These are phyloP conservation scores for Menura novaehollandiae DNA, from an alignment of 2,113 vertebrate species.

Conservation along the genomic window DNA sequence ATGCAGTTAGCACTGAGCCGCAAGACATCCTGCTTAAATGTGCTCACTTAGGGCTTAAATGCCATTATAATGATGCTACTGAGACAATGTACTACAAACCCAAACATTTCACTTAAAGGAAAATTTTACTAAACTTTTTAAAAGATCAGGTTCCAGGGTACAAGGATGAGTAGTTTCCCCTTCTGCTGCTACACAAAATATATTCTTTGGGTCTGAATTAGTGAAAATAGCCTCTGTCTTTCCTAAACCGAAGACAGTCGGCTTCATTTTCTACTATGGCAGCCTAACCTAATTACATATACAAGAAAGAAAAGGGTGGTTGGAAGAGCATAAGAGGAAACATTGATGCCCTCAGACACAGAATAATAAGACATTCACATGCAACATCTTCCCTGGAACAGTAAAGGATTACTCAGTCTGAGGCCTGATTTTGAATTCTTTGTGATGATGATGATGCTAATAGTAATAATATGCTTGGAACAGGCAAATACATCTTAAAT, in stretches of 20 bases:
- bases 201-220: not conserved
- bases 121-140: not conserved
- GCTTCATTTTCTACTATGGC: not conserved
- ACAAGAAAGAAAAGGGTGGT: not conserved
- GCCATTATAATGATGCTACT: not conserved
- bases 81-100: not conserved
- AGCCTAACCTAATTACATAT: not conserved
- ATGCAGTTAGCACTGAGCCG: not conserved
- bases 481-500: not conserved
- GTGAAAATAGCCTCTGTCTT: not conserved
- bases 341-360: not conserved
- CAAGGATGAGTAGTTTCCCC: not conserved
- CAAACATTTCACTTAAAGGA: not conserved
- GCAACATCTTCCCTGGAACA: not conserved
- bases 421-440: not conserved
- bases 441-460: not conserved
- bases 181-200: not conserved
- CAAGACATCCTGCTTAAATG: not conserved
- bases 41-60: not conserved
- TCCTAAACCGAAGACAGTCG: not conserved
- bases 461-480: not conserved
- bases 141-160: not conserved
- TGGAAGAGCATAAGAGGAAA: not conserved
- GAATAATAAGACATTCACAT: not conserved
- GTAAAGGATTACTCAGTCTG: not conserved